These are phyloP conservation scores for Chroicocephalus ridibundus DNA, from an alignment of 2,113 vertebrate genomes.

Conservation along the genomic window DNA sequence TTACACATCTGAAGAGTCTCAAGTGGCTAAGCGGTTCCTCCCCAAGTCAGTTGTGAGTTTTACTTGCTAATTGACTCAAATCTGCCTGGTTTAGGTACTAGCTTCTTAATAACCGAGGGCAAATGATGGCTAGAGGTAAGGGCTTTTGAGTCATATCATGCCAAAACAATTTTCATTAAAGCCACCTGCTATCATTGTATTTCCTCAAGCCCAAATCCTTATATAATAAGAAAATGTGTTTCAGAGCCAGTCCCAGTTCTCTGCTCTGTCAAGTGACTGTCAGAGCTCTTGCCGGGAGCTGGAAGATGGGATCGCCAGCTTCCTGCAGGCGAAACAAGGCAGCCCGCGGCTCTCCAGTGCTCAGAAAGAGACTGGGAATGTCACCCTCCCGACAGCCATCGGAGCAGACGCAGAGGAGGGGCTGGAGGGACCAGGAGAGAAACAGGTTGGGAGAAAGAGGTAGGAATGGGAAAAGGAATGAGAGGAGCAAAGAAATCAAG, in stretches of 20 bases:
- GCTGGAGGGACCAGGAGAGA: neutral
- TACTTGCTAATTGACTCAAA: neutral
- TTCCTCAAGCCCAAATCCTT: neutral
- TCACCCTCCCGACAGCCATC: neutral
- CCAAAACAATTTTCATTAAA: neutral
- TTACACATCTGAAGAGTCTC: conserved; percentile 28
- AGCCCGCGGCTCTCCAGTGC: neutral
- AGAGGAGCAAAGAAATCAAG: neutral
- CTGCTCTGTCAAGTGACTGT: neutral
- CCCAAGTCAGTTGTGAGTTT: neutral
- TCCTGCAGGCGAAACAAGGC: neutral
- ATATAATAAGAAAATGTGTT: neutral
- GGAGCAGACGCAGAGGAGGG: neutral
- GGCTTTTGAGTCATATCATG: neutral
- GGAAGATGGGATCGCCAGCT: rapidly evolving
- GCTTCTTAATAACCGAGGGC: neutral
- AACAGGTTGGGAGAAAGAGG: neutral
- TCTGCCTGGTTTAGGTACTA: neutral
- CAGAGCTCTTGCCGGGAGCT: neutral
- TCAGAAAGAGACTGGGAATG: neutral
- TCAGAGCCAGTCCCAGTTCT: neutral
- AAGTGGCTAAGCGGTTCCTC: neutral
- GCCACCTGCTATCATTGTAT: neutral
- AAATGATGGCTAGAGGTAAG: neutral
- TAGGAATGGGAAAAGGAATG: neutral